phyloP scores from a whole-genome alignment of 2,888 invertebrate species.

The Eumacrocentrus americanus region DNA sequence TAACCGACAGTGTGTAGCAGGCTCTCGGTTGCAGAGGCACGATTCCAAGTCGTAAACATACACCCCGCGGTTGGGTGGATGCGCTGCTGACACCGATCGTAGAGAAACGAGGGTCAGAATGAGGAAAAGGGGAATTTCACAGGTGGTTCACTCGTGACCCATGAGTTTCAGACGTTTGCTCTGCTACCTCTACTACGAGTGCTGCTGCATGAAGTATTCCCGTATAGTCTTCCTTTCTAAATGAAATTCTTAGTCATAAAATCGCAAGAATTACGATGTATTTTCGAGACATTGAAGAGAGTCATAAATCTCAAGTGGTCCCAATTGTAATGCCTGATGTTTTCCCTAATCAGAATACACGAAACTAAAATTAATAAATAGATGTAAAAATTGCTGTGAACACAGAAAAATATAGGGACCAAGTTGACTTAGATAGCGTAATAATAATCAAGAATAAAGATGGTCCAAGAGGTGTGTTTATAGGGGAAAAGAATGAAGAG shows the following conservation, averaged over 20 bases:
- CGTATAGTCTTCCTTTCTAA: too few species aligned
- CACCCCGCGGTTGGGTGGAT: constrained; percentile 11
- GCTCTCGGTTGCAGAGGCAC: constrained; percentile 12
- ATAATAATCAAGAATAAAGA: too few species aligned
- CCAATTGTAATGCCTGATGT: neutral
- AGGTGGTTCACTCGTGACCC: neutral
- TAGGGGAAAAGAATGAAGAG: constrained; percentile 1
- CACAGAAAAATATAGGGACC: neutral
- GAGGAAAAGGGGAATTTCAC: constrained; percentile 9
- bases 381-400: neutral
- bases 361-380: too few species aligned
- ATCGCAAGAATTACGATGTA: too few species aligned
- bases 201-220: too few species aligned
- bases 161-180: constrained; percentile 7
- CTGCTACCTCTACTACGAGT: neutral
- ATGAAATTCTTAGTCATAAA: neutral
- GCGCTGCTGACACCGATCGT: constrained; percentile 4
- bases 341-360: neutral
- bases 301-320: too few species aligned
- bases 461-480: neutral
- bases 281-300: too few species aligned
- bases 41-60: constrained; percentile 23
- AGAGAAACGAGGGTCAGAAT: neutral
- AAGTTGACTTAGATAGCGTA: too few species aligned
- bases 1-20: constrained; percentile 33